These are phyloP conservation scores for Lycaena phlaeas DNA, from an alignment of 2,888 invertebrate species.

Conservation along the genomic window DNA sequence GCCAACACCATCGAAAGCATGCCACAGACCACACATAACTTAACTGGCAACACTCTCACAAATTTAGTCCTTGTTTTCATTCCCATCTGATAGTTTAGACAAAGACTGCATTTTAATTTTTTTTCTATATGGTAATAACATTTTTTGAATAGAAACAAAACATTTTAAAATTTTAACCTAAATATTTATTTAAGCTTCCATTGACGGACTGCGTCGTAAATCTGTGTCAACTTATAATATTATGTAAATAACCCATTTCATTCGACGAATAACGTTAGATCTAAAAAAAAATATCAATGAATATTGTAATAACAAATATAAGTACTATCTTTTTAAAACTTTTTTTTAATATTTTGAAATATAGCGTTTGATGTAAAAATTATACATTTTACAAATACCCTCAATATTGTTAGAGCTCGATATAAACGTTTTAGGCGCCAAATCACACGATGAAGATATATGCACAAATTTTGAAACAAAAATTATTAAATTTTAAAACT, in stretches of 20 bases:
- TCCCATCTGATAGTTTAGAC: not conserved
- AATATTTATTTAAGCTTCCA: not conserved
- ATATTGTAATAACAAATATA: no score
- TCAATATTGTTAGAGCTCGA: constrained; percentile 1
- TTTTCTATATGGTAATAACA: no score
- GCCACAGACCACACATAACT: constrained; percentile 53
- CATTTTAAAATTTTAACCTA: no score
- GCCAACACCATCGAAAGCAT: constrained; percentile 42
- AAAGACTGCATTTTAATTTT: not conserved
- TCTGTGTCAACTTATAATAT: no score
- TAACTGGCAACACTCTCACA: constrained; percentile 12
- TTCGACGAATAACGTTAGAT: no score
- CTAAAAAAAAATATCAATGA: no score
- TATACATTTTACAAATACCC: constrained; percentile 3
- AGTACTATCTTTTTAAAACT: no score
- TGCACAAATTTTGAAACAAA: constrained; percentile 6
- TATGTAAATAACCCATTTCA: no score
- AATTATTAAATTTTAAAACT: not conserved
- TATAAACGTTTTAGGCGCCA: not conserved
- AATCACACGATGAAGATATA: constrained; percentile 1
- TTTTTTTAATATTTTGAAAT: no score
- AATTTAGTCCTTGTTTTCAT: constrained; percentile 5
- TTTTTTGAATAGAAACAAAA: no score
- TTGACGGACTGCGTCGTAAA: no score
- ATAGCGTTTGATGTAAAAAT: no score